phyloP scores from a whole-genome alignment of 2,113 vertebrate species.

The Phyllostomus hastatus region DNA sequence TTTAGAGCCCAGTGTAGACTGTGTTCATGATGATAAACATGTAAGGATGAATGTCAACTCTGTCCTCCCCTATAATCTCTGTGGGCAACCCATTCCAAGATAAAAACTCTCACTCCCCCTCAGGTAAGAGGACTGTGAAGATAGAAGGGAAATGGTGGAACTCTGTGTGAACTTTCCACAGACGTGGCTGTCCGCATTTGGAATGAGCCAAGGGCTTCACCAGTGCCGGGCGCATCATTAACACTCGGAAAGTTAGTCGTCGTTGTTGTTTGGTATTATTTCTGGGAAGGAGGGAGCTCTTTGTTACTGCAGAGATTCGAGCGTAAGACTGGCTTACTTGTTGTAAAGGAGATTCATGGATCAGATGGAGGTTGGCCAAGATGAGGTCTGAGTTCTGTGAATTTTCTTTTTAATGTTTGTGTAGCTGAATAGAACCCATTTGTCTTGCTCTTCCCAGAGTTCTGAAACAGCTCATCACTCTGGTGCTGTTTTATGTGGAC shows the following conservation, averaged over 20 bases:
- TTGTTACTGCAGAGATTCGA: not conserved
- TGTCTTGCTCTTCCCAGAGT: not conserved
- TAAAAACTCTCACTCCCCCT: not conserved
- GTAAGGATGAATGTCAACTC: not conserved
- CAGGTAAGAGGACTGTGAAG: not conserved
- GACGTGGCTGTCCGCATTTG: not conserved
- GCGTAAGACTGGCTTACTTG: not conserved
- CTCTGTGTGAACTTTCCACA: not conserved
- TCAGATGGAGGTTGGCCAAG: not conserved
- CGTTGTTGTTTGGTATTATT: not conserved
- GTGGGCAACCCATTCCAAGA: not conserved
- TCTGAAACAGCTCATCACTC: not conserved
- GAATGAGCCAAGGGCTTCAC: not conserved
- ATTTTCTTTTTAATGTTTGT: not conserved
- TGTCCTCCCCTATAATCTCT: not conserved
- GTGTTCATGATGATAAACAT: not conserved
- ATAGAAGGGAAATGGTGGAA: not conserved
- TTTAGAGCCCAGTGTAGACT: not conserved
- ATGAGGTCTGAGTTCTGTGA: not conserved
- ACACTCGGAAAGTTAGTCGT: not conserved
- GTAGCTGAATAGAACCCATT: not conserved
- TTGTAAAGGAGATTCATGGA: not conserved
- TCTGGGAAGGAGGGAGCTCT: not conserved
- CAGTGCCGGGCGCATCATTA: not conserved
- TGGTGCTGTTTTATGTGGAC: not conserved